Conservation (phyloP, 2,888 invertebrate genomes). For the Andricus quercusramuli region DNA sequence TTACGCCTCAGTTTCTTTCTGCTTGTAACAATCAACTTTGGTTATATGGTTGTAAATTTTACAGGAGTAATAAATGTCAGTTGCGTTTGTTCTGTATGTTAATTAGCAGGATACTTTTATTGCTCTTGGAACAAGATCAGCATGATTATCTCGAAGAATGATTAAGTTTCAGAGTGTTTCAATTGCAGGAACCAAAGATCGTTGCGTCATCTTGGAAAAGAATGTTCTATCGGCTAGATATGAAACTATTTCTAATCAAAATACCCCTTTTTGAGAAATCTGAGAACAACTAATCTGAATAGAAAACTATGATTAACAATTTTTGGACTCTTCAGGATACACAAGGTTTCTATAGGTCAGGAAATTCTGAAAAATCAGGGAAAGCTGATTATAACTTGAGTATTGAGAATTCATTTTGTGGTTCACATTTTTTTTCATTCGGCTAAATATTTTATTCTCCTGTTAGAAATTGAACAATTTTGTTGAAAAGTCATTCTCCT, state of each 20-base stretch:
- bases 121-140: slow-evolving; percentile 1
- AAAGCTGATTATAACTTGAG: too few species aligned
- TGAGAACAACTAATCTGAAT: not conserved
- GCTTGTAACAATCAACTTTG: slow-evolving; percentile 16
- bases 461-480: too few species aligned
- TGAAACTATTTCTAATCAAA: not conserved
- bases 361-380: too few species aligned
- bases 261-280: not conserved
- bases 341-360: too few species aligned
- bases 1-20: slow-evolving; percentile 18
- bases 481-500: too few species aligned
- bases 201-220: too few species aligned
- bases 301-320: not conserved
- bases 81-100: slow-evolving; percentile 33
- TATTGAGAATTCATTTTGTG: too few species aligned
- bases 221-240: not conserved
- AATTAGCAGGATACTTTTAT: slow-evolving; percentile 33
- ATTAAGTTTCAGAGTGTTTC: slow-evolving; percentile 1
- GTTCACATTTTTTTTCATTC: too few species aligned
- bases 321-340: too few species aligned
- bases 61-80: slow-evolving; percentile 10
- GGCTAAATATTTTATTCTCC: too few species aligned
- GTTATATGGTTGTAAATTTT: slow-evolving; percentile 30
- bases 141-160: not conserved
- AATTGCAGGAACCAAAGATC: not conserved